A percentile compares a stretch with the other conserved stretches of the same genome.
These are phyloP conservation scores for Lycocerus yunnanus DNA, from an alignment of 2,888 invertebrate species.

Conservation along the genomic window DNA sequence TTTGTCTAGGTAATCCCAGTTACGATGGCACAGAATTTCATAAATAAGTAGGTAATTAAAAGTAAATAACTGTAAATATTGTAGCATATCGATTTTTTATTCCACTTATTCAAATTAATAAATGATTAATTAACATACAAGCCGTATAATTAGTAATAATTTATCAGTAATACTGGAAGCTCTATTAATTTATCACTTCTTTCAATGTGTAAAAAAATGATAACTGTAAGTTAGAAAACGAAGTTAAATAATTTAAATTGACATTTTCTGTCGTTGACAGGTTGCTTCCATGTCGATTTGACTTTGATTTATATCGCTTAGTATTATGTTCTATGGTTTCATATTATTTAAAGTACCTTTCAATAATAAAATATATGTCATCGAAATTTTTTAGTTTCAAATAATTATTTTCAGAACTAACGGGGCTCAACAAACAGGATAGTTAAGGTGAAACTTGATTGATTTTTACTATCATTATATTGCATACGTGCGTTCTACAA, in stretches of 20 bases:
- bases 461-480: slow-evolving; percentile 6
- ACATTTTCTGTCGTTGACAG: not conserved
- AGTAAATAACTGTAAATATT: not conserved
- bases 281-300: not conserved
- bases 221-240: not conserved
- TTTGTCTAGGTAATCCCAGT: not conserved
- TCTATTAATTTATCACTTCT: not conserved
- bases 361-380: not conserved
- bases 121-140: not conserved
- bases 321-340: not conserved
- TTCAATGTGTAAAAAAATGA: not conserved
- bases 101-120: not conserved
- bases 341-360: not conserved
- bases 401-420: not conserved
- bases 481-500: slow-evolving; percentile 16
- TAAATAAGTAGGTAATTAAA: not conserved
- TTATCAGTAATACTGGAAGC: slow-evolving; percentile 1
- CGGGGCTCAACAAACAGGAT: slow-evolving; percentile 16
- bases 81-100: not conserved
- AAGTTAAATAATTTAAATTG: not conserved
- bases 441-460: slow-evolving; percentile 10
- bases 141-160: not conserved
- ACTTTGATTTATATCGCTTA: not conserved
- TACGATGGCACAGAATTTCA: not conserved
- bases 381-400: not conserved